A percentile compares a stretch with the other conserved stretches of the same genome.
These are phyloP conservation scores for Cranoglanis bouderius DNA, from an alignment of 2,113 vertebrate genomes.

Conservation along the genomic window DNA sequence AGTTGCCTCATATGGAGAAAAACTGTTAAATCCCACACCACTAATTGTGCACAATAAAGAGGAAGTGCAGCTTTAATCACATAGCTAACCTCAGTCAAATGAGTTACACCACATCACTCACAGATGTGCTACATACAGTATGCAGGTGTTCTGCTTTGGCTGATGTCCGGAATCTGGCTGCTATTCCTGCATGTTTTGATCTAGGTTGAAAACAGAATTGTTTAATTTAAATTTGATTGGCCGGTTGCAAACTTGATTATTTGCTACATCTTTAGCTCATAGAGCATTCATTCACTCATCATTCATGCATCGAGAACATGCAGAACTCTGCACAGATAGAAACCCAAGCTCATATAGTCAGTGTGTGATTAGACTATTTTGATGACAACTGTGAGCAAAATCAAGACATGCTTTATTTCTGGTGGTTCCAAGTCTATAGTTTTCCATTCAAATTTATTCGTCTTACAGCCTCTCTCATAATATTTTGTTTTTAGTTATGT, in stretches of 20 bases:
- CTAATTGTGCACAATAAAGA: slow-evolving; percentile 45
- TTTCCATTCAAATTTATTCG: not conserved
- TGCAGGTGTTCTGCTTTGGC: slow-evolving; percentile 12
- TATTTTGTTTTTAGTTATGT: not conserved
- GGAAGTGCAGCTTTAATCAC: slow-evolving; percentile 23
- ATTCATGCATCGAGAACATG: not conserved
- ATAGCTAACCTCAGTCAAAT: slow-evolving; percentile 32
- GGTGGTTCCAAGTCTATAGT: not conserved
- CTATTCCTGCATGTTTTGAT: not conserved
- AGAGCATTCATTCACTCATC: not conserved
- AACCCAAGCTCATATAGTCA: not conserved
- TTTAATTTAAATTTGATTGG: not conserved
- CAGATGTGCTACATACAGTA: not conserved
- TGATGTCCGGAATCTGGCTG: not conserved
- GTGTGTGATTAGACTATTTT: too few relatives aligned
- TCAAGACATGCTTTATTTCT: not conserved
- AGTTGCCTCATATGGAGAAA: slow-evolving; percentile 23
- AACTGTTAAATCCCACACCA: slow-evolving; percentile 12
- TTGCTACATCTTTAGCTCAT: not conserved
- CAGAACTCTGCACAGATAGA: not conserved
- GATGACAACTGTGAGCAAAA: not conserved
- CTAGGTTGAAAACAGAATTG: not conserved
- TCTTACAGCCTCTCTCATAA: not conserved
- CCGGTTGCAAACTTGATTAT: not conserved
- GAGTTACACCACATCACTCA: slow-evolving; percentile 35